Evolutionary conservation across 37 sponge, comb jelly and placozoan genomes (phyloP), one percentile per base, ranked within the genome.

Genomic region (Cladorhizidae sp.): DNA sequence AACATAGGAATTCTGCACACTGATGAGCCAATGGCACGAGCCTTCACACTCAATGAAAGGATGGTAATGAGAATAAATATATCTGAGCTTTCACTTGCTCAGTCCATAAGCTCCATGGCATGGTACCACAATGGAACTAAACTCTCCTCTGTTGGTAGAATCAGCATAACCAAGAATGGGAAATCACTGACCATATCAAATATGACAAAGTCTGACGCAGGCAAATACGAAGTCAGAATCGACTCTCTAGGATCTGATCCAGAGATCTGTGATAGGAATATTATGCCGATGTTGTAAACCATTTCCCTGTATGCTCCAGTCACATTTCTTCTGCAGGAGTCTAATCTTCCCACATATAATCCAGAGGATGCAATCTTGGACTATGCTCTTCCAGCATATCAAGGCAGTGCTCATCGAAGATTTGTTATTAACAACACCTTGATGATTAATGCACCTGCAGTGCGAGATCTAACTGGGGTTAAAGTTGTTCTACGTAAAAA

Each of bases 121-220:
- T 58, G 59, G 59, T 58, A 6, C 26, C 59, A 58, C 59, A 58
- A 58, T 58, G 59, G 59, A 58, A 58, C 59, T 58, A 3, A 25
- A 58, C 23, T 58, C 59, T 18, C 59, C 23, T 26, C 59, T 58
- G 59, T 6, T 26, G 59, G 26, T 58, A 58, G 26, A 25, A 5
- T 58, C 26, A 58, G 26, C 26, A 58, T 58, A 21, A 58, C 17
- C 14, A 58, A 58, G 6, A 25, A 14, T 26, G 59, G 59, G 26
- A 58, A 9, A 5, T 58, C 59, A 58, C 26, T 58, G 26, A 58
- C 17, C 26, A 25, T 58, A 58, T 58, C 59, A 6, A 25, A 58
- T 25, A 58, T 58, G 59, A 58, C 3, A 14, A 6, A 26, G 14
- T 25, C 26, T 58, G 59, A 58, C 14, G 59, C 26, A 18, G 59